These are phyloP conservation scores for Clinocottus analis DNA, from an alignment of 2,113 vertebrate species.

Conservation along the genomic window DNA sequence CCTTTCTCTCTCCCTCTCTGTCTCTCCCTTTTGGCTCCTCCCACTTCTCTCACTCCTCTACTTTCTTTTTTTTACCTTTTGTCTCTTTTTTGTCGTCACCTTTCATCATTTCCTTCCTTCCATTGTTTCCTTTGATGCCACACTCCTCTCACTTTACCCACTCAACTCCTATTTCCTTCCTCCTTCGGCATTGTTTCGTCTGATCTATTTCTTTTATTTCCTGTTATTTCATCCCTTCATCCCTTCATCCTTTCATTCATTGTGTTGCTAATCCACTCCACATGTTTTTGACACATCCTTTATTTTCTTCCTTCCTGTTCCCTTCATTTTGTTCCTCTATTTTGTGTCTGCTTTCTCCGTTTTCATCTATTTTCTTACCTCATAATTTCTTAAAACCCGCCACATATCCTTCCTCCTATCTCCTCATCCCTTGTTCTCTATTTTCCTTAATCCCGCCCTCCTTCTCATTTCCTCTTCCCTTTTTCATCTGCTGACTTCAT, in stretches of 20 bases:
- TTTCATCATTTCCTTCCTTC: background rate
- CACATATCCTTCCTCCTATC: background rate
- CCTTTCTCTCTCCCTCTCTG: slow-evolving; percentile 41
- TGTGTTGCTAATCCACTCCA: background rate
- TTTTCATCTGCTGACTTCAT: background rate
- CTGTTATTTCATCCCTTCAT: background rate
- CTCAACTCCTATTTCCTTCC: background rate
- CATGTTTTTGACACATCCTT: background rate
- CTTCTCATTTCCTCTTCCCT: background rate
- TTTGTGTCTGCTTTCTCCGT: background rate
- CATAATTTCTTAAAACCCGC: background rate
- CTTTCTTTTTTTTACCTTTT: slow-evolving; percentile 13
- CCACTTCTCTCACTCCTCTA: slow-evolving; percentile 4
- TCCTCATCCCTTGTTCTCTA: background rate
- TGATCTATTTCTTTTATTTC: background rate
- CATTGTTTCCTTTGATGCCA: background rate
- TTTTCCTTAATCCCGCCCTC: background rate
- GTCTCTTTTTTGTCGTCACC: background rate
- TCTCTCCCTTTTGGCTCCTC: slow-evolving; percentile 6
- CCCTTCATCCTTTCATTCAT: background rate
- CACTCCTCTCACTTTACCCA: background rate
- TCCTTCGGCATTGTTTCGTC: background rate
- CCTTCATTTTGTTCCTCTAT: background rate
- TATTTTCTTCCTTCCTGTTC: too few relatives aligned
- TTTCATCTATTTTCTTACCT: background rate